Percentiles rank a stretch among this genome's conserved stretches.
Conservation (phyloP, 2,888 invertebrate genomes). For the Drosophila trichaetosa region DNA sequence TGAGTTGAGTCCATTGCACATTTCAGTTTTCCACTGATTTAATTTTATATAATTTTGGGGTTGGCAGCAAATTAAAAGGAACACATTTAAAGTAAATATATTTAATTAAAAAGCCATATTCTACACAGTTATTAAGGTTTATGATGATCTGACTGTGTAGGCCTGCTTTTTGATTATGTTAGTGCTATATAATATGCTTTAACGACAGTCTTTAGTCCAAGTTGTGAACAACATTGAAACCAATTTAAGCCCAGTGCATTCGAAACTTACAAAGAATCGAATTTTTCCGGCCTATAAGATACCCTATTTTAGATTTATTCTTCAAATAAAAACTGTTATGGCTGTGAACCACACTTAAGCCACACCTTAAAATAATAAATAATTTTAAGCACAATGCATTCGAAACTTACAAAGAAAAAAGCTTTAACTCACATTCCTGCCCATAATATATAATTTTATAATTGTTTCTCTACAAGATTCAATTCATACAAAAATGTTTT, state of each 20-base stretch:
- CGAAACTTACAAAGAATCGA: background rate
- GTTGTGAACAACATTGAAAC: background rate
- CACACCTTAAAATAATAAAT: background rate
- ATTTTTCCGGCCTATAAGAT: background rate
- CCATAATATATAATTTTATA: background rate
- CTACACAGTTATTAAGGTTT: background rate
- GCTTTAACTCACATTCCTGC: background rate
- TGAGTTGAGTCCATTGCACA: slow-evolving; percentile 27
- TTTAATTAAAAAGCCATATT: background rate
- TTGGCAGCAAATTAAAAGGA: background rate
- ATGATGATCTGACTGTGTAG: background rate
- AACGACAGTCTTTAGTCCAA: slow-evolving; percentile 1
- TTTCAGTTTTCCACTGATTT: slow-evolving; percentile 1
- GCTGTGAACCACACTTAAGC: background rate
- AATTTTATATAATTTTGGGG: slow-evolving; percentile 4
- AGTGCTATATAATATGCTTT: background rate
- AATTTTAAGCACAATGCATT: no score
- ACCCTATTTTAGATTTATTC: background rate
- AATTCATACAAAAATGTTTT: background rate
- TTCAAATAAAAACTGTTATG: background rate
- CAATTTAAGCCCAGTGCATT: background rate
- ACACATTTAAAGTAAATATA: slow-evolving; percentile 5
- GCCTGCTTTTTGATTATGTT: background rate
- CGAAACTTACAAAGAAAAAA: background rate
- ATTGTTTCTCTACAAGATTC: background rate